These are phyloP conservation scores for Diabrotica balteata DNA, from an alignment of 2,888 invertebrate genomes.

Conservation along the genomic window DNA sequence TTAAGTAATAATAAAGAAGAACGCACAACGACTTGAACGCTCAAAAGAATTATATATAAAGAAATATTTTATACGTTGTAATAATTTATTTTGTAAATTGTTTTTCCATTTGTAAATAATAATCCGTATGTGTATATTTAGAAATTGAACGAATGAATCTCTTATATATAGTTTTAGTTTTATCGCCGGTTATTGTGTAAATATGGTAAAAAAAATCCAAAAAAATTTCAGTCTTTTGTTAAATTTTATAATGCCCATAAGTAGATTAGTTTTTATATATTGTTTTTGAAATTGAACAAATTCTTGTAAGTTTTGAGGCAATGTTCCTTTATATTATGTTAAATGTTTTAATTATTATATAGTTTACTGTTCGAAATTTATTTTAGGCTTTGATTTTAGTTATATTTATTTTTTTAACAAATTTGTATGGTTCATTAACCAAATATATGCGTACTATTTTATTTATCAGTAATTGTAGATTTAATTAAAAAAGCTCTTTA, in stretches of 20 bases:
- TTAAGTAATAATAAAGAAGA: not conserved
- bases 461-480: not conserved
- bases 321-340: not conserved
- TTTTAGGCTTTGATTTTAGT: too few relatives aligned
- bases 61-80: conserved; percentile 24
- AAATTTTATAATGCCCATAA: conserved; percentile 4
- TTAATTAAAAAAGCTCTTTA: not conserved
- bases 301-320: not conserved
- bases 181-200: conserved; percentile 18
- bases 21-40: conserved; percentile 35
- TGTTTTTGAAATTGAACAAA: conserved; percentile 2
- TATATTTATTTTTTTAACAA: too few relatives aligned
- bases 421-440: too few relatives aligned
- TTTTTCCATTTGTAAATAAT: conserved; percentile 33
- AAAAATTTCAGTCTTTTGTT: conserved; percentile 33
- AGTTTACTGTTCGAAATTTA: too few relatives aligned
- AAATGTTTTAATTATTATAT: too few relatives aligned
- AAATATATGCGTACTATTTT: not conserved
- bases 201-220: conserved; percentile 14
- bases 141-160: conserved; percentile 32
- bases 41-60: conserved; percentile 25
- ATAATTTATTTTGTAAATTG: conserved; percentile 38
- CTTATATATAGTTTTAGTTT: conserved; percentile 33
- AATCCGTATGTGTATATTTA: conserved; percentile 34
- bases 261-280: conserved; percentile 1